Conservation (phyloP, 1,140 invertebrate genomes). For the Neodiprion lecontei region DNA sequence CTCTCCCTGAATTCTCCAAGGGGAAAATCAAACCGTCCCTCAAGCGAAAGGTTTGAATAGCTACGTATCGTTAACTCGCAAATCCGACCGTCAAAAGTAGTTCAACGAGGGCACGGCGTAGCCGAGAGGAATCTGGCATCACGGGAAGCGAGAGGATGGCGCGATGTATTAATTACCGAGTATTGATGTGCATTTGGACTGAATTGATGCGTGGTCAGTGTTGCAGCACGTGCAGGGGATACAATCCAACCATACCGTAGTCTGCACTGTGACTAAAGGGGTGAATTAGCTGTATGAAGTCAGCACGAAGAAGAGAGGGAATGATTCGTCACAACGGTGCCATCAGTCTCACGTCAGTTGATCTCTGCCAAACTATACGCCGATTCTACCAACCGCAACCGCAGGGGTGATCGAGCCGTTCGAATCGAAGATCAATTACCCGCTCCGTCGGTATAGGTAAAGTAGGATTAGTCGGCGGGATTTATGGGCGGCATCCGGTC, state of each 20-base stretch:
- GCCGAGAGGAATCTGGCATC: slow-evolving; percentile 25
- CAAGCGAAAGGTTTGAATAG: slow-evolving; percentile 41
- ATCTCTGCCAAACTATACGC: no score
- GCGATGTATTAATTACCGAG: slow-evolving; percentile 64
- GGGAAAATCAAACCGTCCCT: slow-evolving; percentile 42
- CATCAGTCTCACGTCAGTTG: background rate
- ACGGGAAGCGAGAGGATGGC: slow-evolving; percentile 44
- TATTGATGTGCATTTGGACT: slow-evolving; percentile 65
- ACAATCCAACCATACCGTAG: slow-evolving; percentile 13
- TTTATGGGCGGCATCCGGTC: slow-evolving; percentile 58
- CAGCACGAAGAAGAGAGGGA: slow-evolving; percentile 10
- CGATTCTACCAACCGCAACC: background rate
- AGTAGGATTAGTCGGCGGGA: slow-evolving; percentile 55
- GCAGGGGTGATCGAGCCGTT: background rate
- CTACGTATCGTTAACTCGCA: slow-evolving; percentile 59
- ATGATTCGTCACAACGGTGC: background rate
- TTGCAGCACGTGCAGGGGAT: slow-evolving; percentile 60
- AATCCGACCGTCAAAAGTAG: slow-evolving; percentile 50
- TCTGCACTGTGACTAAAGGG: background rate
- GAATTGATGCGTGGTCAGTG: slow-evolving; percentile 64
- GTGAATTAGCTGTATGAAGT: background rate
- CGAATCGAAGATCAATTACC: background rate
- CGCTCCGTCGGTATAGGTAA: slow-evolving; percentile 20
- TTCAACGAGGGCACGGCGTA: slow-evolving; percentile 13
- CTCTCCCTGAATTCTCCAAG: background rate